Conservation (phyloP, 2,888 invertebrate species). For the Limnephilus lunatus region DNA sequence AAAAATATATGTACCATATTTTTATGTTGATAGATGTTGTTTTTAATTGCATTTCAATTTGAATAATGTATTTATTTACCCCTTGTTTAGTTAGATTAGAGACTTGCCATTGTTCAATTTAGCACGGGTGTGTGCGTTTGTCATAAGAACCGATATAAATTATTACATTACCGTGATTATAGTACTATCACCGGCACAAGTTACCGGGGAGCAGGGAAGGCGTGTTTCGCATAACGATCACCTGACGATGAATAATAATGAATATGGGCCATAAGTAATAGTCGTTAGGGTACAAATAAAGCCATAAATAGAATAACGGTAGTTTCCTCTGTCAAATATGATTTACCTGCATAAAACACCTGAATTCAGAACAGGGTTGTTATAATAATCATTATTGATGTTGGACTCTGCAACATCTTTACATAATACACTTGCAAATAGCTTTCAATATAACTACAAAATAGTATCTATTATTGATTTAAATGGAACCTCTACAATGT, state of each 20-base stretch:
- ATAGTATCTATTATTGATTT: too few species aligned
- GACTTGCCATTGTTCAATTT: background rate
- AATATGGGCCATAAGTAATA: background rate
- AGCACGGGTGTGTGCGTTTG: background rate
- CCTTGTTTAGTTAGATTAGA: background rate
- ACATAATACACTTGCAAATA: background rate
- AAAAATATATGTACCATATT: too few species aligned
- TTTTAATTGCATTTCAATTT: background rate
- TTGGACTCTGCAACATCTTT: background rate
- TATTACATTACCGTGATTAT: background rate
- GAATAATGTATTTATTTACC: background rate
- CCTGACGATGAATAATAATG: background rate
- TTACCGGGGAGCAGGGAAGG: background rate
- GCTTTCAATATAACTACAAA: background rate
- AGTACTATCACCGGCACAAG: background rate
- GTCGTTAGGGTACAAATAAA: background rate
- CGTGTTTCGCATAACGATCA: background rate
- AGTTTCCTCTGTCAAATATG: background rate
- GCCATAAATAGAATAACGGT: background rate
- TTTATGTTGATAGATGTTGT: background rate
- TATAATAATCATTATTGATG: background rate
- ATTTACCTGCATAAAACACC: background rate
- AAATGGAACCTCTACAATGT: too few species aligned
- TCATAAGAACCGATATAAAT: background rate
- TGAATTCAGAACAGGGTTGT: background rate